These are phyloP conservation scores for Clunio marinus DNA, from an alignment of 2,888 invertebrate genomes.

Conservation along the genomic window DNA sequence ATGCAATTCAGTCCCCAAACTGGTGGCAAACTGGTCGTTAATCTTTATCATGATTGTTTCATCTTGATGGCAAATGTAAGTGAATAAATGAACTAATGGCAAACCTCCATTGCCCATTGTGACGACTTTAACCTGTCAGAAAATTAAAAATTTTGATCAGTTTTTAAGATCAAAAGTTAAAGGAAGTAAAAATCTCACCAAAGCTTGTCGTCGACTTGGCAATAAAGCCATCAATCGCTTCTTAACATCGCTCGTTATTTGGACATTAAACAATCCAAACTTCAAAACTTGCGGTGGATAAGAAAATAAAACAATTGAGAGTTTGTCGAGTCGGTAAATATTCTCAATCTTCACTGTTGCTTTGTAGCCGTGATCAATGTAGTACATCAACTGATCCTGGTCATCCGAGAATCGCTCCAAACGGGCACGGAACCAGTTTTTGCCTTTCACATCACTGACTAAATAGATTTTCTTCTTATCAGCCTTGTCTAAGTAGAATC, in stretches of 20 bases:
- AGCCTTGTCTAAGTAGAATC: slow-evolving; percentile 18
- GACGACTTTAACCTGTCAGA: slow-evolving; percentile 50
- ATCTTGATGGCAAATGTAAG: slow-evolving; percentile 18
- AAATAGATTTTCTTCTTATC: slow-evolving; percentile 37
- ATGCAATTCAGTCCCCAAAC: slow-evolving; percentile 20
- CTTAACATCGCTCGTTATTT: slow-evolving; percentile 13
- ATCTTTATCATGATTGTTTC: slow-evolving; percentile 24
- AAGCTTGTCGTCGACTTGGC: slow-evolving; percentile 52
- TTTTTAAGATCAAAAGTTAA: too few species aligned
- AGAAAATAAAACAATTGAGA: slow-evolving; percentile 48
- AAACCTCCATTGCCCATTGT: slow-evolving; percentile 40
- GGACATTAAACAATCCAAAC: slow-evolving; percentile 42
- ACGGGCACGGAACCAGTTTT: slow-evolving; percentile 39
- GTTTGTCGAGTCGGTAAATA: slow-evolving; percentile 53
- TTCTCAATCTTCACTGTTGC: slow-evolving; percentile 50
- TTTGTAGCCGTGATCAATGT: slow-evolving; percentile 56
- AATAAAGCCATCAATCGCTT: slow-evolving; percentile 57
- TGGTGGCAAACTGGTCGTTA: slow-evolving; percentile 27
- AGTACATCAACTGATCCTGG: slow-evolving; percentile 53
- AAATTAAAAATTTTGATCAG: slow-evolving; percentile 14
- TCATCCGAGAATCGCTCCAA: slow-evolving; percentile 41
- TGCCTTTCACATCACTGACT: slow-evolving; percentile 29
- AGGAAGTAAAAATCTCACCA: slow-evolving; percentile 47
- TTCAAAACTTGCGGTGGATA: slow-evolving; percentile 52
- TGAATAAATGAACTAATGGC: slow-evolving; percentile 22